Evolutionary conservation across 2,797 vertebrate species (phyloP).

Genomic region (Hydrocynus forskahlii): DNA sequence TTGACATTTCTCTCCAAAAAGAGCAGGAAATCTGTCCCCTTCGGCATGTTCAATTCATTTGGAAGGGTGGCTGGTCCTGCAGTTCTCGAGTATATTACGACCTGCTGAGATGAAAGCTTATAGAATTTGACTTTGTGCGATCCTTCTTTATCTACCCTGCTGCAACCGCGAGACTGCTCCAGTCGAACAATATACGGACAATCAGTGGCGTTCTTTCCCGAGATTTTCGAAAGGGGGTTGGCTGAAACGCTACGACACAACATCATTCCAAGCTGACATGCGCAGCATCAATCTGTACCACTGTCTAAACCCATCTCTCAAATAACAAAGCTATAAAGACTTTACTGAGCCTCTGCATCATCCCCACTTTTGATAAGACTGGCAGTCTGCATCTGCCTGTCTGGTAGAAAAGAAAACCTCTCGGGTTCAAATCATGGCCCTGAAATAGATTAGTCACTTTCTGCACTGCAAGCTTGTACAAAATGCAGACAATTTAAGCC

Average conservation of each 20-base stretch:
- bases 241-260: slow-evolving; percentile 17
- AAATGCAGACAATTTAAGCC: neutral
- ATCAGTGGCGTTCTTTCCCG: slow-evolving; percentile 38
- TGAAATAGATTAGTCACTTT: slow-evolving; percentile 14
- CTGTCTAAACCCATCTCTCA: slow-evolving; percentile 12
- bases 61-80: slow-evolving; percentile 25
- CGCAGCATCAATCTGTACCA: slow-evolving; percentile 33
- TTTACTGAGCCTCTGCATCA: slow-evolving; percentile 1
- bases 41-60: slow-evolving; percentile 41
- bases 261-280: slow-evolving; percentile 40
- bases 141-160: slow-evolving; percentile 44
- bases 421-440: neutral
- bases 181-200: slow-evolving; percentile 28
- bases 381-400: neutral
- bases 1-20: slow-evolving; percentile 59
- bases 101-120: slow-evolving; percentile 53
- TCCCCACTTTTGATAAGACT: slow-evolving; percentile 3
- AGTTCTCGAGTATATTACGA: slow-evolving; percentile 38
- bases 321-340: slow-evolving; percentile 28
- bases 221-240: slow-evolving; percentile 39
- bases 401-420: neutral
- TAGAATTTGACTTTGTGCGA: slow-evolving; percentile 37
- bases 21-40: slow-evolving; percentile 41
- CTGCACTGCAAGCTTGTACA: neutral
- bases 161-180: slow-evolving; percentile 20